Evolutionary conservation across 1,140 invertebrate genomes (phyloP).

Genomic region (Harpegnathos saltator): DNA sequence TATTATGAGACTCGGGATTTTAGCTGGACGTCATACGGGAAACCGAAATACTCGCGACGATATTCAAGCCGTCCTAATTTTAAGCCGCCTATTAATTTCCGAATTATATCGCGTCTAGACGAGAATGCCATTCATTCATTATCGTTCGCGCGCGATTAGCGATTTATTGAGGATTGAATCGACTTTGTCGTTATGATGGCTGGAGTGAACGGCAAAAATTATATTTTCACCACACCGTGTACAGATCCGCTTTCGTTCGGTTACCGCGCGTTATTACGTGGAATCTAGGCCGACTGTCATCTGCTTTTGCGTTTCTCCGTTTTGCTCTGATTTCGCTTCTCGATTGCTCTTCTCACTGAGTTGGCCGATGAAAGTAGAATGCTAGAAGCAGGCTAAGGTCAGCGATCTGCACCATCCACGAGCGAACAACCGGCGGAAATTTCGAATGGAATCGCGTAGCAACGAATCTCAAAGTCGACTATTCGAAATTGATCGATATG

Average conservation of each 20-base stretch:
- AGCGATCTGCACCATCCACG: not conserved
- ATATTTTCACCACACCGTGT: not conserved
- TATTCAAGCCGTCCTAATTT: slow-evolving; percentile 64
- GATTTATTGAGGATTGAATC: not conserved
- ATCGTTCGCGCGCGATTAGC: not conserved
- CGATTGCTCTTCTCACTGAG: not conserved
- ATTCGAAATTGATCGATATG: not conserved
- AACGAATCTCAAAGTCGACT: not conserved
- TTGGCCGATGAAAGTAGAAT: slow-evolving; percentile 20
- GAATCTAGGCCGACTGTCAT: slow-evolving; percentile 24
- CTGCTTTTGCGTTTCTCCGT: slow-evolving; percentile 13
- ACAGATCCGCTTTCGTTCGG: not conserved
- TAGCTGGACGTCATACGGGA: slow-evolving; percentile 12
- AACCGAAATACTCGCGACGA: slow-evolving; percentile 55
- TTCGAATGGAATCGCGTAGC: not conserved
- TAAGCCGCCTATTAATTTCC: slow-evolving; percentile 42
- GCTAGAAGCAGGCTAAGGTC: slow-evolving; percentile 40
- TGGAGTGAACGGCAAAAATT: not conserved
- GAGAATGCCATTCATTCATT: slow-evolving; percentile 12
- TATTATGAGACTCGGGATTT: slow-evolving; percentile 30
- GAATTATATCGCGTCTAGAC: slow-evolving; percentile 1
- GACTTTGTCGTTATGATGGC: no score
- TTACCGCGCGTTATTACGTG: not conserved
- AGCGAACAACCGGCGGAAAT: slow-evolving; percentile 11
- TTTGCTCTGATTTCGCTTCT: slow-evolving; percentile 11